Base-by-base conservation (phyloP, 2,888 invertebrate species). In the Folsomia candida region DNA sequence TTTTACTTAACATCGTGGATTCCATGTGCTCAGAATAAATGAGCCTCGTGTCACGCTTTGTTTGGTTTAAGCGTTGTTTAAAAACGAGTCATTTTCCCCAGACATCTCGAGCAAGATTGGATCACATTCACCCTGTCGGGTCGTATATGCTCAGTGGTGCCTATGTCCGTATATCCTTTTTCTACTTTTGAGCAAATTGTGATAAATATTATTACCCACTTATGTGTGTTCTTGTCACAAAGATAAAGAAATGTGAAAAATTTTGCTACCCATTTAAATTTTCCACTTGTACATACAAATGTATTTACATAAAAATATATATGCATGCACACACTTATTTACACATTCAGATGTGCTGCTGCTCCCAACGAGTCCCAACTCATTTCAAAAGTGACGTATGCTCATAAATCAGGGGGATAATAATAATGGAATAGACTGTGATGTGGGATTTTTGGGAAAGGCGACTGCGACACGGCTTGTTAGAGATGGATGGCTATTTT, bases 11-110 rank as follows among this genome's bases (percentile, higher is more conserved):
- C 54, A 54, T 54, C 22, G 54, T n/a, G 54, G 54, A 37, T 37
- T 37, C 54, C 54, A 54, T 54, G 65, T 65, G 65, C 57, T 51
- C 51, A 51, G 57, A 65, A 65, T 65, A 65, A 65, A 65, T 65
- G 65, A 65, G 65, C 25, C 65, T 65, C 65, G 11, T 25, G 29
- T 65, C 65, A 65, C 20, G 65, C 26, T 65, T 65, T 65, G 54
- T 65, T 65, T 29, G 20, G 25, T 57, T 57, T 65, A 27, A 65
- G 27, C 27, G 26, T 26, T 27, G 27, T 65, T 65, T 65, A 64
- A 64, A 62, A 64, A 47, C 63, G 37, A 64, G 37, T 14, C 63
- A 14, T 18, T 26, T 60, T 60, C 60, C 60, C 28, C 27, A 6
- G 29, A 6, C 6, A 11, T 28, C 18, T 22, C 37, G 14, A 14